These are phyloP conservation scores for Ammospiza maritima DNA, from an alignment of 2,797 vertebrate species.

Conservation along the genomic window DNA sequence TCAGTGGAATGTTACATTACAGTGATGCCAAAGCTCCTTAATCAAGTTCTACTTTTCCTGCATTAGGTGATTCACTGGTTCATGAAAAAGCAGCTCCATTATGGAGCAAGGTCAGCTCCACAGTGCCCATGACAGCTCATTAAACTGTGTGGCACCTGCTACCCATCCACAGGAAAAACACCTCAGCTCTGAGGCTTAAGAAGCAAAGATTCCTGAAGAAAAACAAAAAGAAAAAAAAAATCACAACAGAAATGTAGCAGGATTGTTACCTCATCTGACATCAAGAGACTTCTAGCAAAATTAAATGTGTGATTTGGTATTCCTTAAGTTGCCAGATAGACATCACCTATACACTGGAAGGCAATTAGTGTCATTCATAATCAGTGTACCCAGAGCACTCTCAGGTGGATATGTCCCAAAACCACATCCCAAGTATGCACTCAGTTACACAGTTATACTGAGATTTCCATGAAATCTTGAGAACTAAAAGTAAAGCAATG, in stretches of 20 bases:
- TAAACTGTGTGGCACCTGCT: conserved; percentile 24
- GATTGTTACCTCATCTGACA: background rate
- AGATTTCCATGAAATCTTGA: background rate
- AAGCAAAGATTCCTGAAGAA: background rate
- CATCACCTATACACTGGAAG: background rate
- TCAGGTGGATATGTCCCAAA: background rate
- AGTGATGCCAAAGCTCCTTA: background rate
- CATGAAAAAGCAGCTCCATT: conserved; percentile 15
- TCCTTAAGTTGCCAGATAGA: background rate
- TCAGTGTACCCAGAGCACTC: background rate
- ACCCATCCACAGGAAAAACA: background rate
- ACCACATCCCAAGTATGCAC: background rate
- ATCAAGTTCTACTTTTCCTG: conserved; percentile 32
- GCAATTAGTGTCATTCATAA: conserved; percentile 22
- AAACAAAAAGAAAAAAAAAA: background rate
- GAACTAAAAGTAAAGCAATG: background rate
- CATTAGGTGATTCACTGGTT: background rate
- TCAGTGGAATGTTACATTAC: background rate
- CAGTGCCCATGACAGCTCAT: conserved; percentile 10
- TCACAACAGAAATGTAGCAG: background rate
- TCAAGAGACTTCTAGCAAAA: background rate
- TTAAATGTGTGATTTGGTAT: background rate
- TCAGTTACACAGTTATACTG: background rate
- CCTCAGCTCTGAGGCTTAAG: background rate
- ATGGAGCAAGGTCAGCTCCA: background rate